These are phyloP conservation scores for Nothoprocta pentlandii DNA, from an alignment of 2,113 vertebrate genomes.

Conservation along the genomic window DNA sequence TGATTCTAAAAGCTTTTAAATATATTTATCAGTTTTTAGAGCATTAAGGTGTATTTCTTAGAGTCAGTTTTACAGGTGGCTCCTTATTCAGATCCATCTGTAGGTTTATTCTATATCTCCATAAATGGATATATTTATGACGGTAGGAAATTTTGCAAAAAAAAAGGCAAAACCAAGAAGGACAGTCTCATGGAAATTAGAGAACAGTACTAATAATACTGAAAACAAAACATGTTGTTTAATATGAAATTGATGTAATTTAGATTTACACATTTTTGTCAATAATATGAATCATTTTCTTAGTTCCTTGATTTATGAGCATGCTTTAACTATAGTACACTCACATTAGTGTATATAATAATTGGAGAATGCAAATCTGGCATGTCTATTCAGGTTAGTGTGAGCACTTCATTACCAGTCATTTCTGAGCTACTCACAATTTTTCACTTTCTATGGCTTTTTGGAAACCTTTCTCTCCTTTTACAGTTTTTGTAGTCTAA, in stretches of 20 bases:
- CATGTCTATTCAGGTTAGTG: neutral
- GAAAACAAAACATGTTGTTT: neutral
- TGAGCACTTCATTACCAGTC: neutral
- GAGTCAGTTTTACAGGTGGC: neutral
- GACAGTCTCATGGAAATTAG: neutral
- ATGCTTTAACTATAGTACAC: neutral
- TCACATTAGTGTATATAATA: accelerated
- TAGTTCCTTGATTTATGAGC: neutral
- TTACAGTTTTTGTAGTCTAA: neutral
- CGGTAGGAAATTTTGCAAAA: neutral
- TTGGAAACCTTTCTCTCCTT: neutral
- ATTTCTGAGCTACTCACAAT: neutral
- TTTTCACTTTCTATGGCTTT: neutral
- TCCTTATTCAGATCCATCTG: neutral
- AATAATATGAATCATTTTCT: neutral
- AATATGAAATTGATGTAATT: neutral
- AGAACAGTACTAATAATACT: neutral
- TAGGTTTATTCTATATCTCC: neutral
- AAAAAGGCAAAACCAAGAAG: neutral
- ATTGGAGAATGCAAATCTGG: neutral
- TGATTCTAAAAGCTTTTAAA: neutral
- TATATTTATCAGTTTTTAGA: neutral
- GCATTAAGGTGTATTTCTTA: neutral
- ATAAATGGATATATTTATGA: neutral
- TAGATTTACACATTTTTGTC: neutral